These are phyloP conservation scores for Ophioninae sp. DNA, from an alignment of 2,888 invertebrate genomes.

Conservation along the genomic window DNA sequence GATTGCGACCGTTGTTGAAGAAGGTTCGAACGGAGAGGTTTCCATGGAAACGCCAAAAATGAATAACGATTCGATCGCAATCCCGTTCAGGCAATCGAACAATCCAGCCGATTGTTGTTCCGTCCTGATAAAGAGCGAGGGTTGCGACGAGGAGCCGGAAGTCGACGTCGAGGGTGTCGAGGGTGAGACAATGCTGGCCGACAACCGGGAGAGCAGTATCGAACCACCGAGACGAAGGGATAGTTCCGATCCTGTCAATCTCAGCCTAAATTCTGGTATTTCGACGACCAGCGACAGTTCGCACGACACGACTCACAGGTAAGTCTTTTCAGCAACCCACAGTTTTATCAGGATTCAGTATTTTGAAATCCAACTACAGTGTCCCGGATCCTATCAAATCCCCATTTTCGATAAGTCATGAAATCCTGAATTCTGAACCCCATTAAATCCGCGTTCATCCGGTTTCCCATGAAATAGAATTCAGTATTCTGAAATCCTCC, in stretches of 20 bases:
- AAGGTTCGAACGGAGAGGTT: background rate
- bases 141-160: slow-evolving; percentile 78
- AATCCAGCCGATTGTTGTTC: slow-evolving; percentile 80
- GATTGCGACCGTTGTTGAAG: background rate
- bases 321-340: slow-evolving; percentile 15
- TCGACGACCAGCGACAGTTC: slow-evolving; percentile 79
- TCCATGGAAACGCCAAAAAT: background rate
- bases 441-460: too few relatives aligned
- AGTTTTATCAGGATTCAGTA: too few relatives aligned
- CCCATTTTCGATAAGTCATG: too few relatives aligned
- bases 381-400: too few relatives aligned
- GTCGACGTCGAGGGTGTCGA: slow-evolving; percentile 81
- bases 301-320: slow-evolving; percentile 78
- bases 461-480: too few relatives aligned
- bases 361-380: too few relatives aligned
- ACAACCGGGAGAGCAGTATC: slow-evolving; percentile 78
- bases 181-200: slow-evolving; percentile 77
- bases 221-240: slow-evolving; percentile 86
- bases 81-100: slow-evolving; percentile 75
- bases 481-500: too few relatives aligned
- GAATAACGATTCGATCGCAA: background rate
- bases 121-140: slow-evolving; percentile 79
- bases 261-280: slow-evolving; percentile 82
- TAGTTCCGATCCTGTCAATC: slow-evolving; percentile 92
- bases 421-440: too few relatives aligned